A percentile compares a stretch with the other conserved stretches of the same genome.
Evolutionary conservation across 2,113 vertebrate species (phyloP).

Genomic region (Heliornis fulica): DNA sequence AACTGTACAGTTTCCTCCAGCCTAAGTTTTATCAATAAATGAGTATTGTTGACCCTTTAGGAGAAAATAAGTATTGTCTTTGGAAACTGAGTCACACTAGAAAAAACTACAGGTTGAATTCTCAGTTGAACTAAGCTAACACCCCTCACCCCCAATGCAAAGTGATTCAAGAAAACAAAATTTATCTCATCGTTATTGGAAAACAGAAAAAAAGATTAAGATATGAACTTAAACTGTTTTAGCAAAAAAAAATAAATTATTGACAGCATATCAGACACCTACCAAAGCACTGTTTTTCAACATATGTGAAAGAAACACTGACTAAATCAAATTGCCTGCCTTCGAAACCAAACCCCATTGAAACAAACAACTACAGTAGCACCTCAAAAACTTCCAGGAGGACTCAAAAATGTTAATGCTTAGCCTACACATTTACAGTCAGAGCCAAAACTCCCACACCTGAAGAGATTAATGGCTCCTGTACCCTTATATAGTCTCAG

Average conservation of each 20-base stretch:
- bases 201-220: neutral
- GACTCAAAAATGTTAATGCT: fast-evolving
- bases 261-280: fast-evolving
- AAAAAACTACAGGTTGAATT: neutral
- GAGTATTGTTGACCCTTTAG: neutral
- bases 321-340: fast-evolving
- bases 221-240: no score
- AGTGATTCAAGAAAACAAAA: neutral
- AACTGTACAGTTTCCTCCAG: neutral
- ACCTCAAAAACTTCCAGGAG: fast-evolving
- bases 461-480: neutral
- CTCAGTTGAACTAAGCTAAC: neutral
- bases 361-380: fast-evolving
- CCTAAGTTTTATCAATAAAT: neutral
- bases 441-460: fast-evolving
- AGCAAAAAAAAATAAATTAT: neutral
- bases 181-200: neutral
- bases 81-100: neutral
- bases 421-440: fast-evolving
- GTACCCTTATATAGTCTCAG: neutral
- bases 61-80: neutral
- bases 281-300: fast-evolving
- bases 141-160: neutral
- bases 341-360: fast-evolving
- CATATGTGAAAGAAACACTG: fast-evolving